Evolutionary conservation across 2,888 invertebrate genomes (phyloP).

Genomic region (Tetropium fuscum): DNA sequence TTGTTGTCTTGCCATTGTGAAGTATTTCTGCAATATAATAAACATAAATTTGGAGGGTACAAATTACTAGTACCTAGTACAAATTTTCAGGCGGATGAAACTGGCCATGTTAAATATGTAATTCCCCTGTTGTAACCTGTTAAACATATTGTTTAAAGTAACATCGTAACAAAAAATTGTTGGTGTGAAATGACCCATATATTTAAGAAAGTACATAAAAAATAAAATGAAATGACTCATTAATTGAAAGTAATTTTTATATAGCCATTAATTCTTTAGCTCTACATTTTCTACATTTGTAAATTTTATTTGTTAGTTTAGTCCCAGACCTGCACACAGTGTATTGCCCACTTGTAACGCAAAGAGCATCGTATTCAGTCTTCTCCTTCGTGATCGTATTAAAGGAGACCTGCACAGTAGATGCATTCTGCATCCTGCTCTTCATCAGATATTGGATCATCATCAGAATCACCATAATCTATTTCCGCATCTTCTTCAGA

Average conservation of each 20-base stretch:
- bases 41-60: background rate
- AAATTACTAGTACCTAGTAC: background rate
- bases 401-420: conserved; percentile 11
- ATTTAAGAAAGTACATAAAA: too few species aligned
- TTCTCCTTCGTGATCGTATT: conserved; percentile 7
- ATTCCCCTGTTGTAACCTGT: background rate
- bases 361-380: background rate
- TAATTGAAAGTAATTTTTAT: too few species aligned
- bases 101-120: background rate
- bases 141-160: too few species aligned
- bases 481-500: too few species aligned
- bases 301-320: too few species aligned
- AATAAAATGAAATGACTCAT: too few species aligned
- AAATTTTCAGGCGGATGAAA: background rate
- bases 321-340: background rate
- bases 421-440: conserved; percentile 16
- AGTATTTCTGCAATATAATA: background rate
- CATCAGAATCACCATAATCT: background rate
- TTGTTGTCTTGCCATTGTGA: background rate
- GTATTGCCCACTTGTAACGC: background rate
- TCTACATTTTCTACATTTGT: too few species aligned
- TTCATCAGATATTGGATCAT: conserved; percentile 17
- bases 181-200: too few species aligned
- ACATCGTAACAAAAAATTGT: too few species aligned
- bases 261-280: too few species aligned